Conservation (phyloP, 2,888 invertebrate species). For the Sipunculus nudus region DNA sequence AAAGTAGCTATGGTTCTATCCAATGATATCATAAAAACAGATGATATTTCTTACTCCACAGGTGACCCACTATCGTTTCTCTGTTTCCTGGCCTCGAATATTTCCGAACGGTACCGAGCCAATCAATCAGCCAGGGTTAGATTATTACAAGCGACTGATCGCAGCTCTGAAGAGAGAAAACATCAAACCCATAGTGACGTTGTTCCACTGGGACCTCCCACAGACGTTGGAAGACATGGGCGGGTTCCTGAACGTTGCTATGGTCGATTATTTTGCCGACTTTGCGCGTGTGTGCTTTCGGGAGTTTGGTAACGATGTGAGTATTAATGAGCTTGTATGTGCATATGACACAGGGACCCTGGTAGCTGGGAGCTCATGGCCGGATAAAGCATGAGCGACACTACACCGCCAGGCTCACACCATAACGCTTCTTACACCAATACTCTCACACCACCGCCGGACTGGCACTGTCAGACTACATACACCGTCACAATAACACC, state of each 20-base stretch:
- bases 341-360: too few species aligned
- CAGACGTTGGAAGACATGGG: constrained; percentile 66
- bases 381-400: too few species aligned
- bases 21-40: too few species aligned
- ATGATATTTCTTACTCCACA: constrained; percentile 1
- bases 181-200: constrained; percentile 73
- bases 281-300: constrained; percentile 64
- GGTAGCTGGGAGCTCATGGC: too few species aligned
- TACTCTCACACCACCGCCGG: too few species aligned
- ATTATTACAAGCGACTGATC: constrained; percentile 34
- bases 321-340: too few species aligned
- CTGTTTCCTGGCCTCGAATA: constrained; percentile 78
- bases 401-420: too few species aligned
- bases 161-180: constrained; percentile 47
- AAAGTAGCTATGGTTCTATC: too few species aligned
- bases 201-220: constrained; percentile 68
- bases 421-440: too few species aligned
- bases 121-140: constrained; percentile 40
- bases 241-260: constrained; percentile 61
- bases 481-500: too few species aligned
- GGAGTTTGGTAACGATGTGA: constrained; percentile 63
- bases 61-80: constrained; percentile 66
- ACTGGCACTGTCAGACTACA: too few species aligned
- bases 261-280: constrained; percentile 61
- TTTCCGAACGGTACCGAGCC: constrained; percentile 72